Evolutionary conservation across 2,888 invertebrate species (phyloP).

Genomic region (Gordius sp.): DNA sequence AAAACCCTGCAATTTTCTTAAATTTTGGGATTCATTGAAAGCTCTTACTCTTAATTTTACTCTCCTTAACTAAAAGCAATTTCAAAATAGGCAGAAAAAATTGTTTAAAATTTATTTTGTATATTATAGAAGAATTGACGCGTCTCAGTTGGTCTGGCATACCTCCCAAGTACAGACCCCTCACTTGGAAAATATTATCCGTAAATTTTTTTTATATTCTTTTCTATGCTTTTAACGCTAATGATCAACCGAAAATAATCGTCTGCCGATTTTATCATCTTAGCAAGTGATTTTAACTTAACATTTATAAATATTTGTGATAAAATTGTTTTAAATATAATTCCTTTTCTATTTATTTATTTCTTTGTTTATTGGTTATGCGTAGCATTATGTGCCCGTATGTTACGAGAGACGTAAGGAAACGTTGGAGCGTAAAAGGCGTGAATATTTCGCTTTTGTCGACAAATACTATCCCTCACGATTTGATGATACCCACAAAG

Average conservation of each 20-base stretch:
- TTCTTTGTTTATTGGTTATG: not conserved
- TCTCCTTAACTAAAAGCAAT: too few relatives aligned
- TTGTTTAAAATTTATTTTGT: slow-evolving; percentile 6
- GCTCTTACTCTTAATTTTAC: too few relatives aligned
- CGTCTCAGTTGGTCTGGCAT: slow-evolving; percentile 62
- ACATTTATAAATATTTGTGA: not conserved
- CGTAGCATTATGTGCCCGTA: slow-evolving; percentile 73
- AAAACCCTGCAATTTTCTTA: too few relatives aligned
- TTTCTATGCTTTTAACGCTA: too few relatives aligned
- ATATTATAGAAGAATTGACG: slow-evolving; percentile 24
- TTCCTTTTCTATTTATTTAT: slow-evolving; percentile 5
- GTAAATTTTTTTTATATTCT: slow-evolving; percentile 34
- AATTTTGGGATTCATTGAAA: too few relatives aligned
- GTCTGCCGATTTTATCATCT: slow-evolving; percentile 16
- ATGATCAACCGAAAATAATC: too few relatives aligned
- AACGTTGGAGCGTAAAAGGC: slow-evolving; percentile 62
- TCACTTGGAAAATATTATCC: slow-evolving; percentile 41
- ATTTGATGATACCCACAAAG: slow-evolving; percentile 57
- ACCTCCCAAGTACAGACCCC: slow-evolving; percentile 51
- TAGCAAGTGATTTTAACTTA: not conserved
- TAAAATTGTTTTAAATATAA: slow-evolving; percentile 1
- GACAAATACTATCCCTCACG: slow-evolving; percentile 81
- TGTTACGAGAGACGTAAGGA: slow-evolving; percentile 59
- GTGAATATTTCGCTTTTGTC: slow-evolving; percentile 78
- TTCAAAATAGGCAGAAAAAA: too few relatives aligned